Evolutionary conservation across 2,113 vertebrate genomes (phyloP).

Genomic region (Procavia capensis): DNA sequence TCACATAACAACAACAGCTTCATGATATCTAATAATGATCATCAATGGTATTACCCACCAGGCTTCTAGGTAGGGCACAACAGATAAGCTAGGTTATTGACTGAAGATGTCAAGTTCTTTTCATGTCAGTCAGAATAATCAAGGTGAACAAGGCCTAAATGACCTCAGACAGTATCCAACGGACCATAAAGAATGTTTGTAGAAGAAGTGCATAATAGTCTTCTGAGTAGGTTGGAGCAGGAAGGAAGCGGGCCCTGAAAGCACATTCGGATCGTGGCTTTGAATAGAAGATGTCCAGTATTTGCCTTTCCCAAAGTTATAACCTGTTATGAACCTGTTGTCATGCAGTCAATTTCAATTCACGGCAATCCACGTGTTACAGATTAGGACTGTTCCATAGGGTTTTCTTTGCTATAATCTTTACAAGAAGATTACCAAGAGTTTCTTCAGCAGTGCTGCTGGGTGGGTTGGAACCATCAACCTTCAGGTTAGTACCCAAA

Average conservation of each 20-base stretch:
- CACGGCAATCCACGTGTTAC: background rate
- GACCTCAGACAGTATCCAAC: background rate
- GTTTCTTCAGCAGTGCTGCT: background rate
- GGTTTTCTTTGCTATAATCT: background rate
- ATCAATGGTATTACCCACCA: background rate
- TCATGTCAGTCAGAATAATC: background rate
- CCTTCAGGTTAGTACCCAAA: background rate
- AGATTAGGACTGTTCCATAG: background rate
- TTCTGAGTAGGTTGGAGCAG: background rate
- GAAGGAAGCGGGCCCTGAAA: background rate
- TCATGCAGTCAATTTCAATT: background rate
- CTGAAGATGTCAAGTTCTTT: background rate
- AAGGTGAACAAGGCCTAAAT: background rate
- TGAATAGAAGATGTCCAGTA: background rate
- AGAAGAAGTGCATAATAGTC: background rate
- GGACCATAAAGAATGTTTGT: background rate
- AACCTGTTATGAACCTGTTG: background rate
- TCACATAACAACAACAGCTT: background rate
- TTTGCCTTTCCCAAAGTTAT: background rate
- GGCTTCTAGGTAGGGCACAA: background rate
- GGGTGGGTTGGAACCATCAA: background rate
- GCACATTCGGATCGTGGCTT: background rate
- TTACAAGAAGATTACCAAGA: background rate
- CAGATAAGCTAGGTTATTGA: background rate
- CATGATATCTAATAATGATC: background rate